A percentile compares a stretch with the other conserved stretches of the same genome.
Conservation (phyloP, 2,888 invertebrate genomes). For the Sesia bembeciformis region DNA sequence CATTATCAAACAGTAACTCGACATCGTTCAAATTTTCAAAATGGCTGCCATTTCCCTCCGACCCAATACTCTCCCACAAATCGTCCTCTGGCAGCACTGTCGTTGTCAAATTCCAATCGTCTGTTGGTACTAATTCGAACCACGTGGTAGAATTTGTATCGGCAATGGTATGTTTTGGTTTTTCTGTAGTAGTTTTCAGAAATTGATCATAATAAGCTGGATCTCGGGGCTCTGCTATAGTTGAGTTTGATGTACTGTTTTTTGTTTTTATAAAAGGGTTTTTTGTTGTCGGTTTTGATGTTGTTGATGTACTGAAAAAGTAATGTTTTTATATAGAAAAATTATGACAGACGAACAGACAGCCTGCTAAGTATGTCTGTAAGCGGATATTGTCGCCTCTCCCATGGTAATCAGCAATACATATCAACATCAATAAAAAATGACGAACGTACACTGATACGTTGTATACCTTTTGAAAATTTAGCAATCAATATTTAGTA, state of each 20-base stretch:
- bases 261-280: constrained; percentile 12
- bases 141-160: constrained; percentile 46
- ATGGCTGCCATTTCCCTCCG: constrained; percentile 34
- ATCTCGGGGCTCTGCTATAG: constrained; percentile 40
- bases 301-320: constrained; percentile 29
- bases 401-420: too few species aligned
- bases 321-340: not conserved
- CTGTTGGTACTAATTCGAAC: constrained; percentile 51
- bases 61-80: constrained; percentile 54
- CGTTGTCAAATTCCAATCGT: constrained; percentile 36
- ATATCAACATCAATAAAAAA: too few species aligned
- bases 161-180: constrained; percentile 25
- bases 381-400: too few species aligned
- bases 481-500: too few species aligned
- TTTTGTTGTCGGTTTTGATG: constrained; percentile 20
- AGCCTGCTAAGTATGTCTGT: too few species aligned
- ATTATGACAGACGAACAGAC: not conserved
- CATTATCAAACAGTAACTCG: constrained; percentile 58
- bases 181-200: constrained; percentile 47
- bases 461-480: too few species aligned
- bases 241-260: constrained; percentile 14
- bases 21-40: constrained; percentile 57
- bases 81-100: constrained; percentile 46
- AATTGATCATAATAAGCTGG: constrained; percentile 64
- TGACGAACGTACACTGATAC: too few species aligned